Conservation (phyloP, 1,140 invertebrate genomes). For the Radopholus similis region DNA sequence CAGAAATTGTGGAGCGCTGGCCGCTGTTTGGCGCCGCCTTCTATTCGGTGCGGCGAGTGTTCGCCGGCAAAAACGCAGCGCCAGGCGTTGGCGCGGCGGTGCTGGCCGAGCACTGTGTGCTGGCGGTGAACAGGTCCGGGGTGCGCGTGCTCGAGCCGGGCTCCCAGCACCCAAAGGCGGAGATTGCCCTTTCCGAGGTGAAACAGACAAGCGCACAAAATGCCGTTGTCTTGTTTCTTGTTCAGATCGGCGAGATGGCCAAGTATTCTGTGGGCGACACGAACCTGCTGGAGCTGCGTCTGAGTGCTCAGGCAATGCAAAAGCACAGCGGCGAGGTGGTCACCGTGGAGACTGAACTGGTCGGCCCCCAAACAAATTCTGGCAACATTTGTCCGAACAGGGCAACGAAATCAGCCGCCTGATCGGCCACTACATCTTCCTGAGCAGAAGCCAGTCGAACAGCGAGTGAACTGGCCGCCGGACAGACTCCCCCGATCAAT, state of each 20-base stretch:
- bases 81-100: neutral
- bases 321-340: conserved; percentile 91
- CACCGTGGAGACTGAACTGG: conserved; percentile 90
- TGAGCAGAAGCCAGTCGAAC: conserved; percentile 35
- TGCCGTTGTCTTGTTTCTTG: conserved; percentile 4
- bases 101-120: conserved; percentile 20
- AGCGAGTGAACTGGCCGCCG: too few relatives aligned
- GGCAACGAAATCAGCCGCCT: conserved; percentile 76
- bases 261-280: conserved; percentile 19
- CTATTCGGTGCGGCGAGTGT: conserved; percentile 65
- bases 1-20: conserved; percentile 84
- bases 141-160: conserved; percentile 11
- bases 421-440: conserved; percentile 85
- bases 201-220: neutral
- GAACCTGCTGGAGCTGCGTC: conserved; percentile 68
- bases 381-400: conserved; percentile 45
- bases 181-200: conserved; percentile 20
- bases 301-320: conserved; percentile 95
- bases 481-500: too few relatives aligned
- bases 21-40: conserved; percentile 93
- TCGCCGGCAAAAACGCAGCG: conserved; percentile 6
- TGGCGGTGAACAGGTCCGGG: conserved; percentile 31
- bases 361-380: conserved; percentile 58
- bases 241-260: conserved; percentile 28
- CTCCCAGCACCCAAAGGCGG: conserved; percentile 7